These are phyloP conservation scores for Paramormyrops kingsleyae DNA, from an alignment of 2,113 vertebrate species.

Conservation along the genomic window DNA sequence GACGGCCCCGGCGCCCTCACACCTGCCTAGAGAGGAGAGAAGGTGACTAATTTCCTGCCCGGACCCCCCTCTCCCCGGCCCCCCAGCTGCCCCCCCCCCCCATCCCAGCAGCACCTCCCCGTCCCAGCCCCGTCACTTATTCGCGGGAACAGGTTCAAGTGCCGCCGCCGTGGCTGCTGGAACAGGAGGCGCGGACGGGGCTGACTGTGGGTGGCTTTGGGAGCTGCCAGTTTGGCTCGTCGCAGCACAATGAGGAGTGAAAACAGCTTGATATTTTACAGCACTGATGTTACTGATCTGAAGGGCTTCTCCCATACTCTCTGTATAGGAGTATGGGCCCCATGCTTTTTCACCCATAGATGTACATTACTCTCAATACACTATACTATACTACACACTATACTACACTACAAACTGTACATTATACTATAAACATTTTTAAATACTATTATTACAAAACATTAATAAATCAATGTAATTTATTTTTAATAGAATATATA, in stretches of 20 bases:
- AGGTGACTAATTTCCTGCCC: conserved; percentile 15
- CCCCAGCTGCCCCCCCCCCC: neutral
- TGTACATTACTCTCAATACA: neutral
- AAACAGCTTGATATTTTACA: conserved; percentile 22
- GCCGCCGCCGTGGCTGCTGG: conserved; percentile 30
- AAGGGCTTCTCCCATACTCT: neutral
- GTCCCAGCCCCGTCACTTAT: conserved; percentile 38
- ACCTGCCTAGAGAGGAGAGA: conserved; percentile 1
- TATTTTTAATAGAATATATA: neutral
- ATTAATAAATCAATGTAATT: neutral
- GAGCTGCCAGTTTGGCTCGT: conserved; percentile 31
- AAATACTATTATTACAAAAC: neutral
- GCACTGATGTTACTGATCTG: conserved; percentile 32
- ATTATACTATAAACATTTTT: neutral
- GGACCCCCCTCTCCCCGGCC: neutral
- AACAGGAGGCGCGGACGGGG: conserved; percentile 32
- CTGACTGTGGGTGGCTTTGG: conserved; percentile 37
- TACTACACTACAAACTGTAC: neutral
- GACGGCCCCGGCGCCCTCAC: conserved; percentile 20
- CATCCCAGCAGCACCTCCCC: neutral
- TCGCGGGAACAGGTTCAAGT: conserved; percentile 40
- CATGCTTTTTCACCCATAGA: neutral
- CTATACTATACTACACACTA: neutral
- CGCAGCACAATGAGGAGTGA: conserved; percentile 16
- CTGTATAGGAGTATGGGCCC: neutral